Evolutionary conservation across 2,888 invertebrate species (phyloP), one percentile per base, ranked within the genome.

Genomic region (Lasioglossum villosulum): DNA sequence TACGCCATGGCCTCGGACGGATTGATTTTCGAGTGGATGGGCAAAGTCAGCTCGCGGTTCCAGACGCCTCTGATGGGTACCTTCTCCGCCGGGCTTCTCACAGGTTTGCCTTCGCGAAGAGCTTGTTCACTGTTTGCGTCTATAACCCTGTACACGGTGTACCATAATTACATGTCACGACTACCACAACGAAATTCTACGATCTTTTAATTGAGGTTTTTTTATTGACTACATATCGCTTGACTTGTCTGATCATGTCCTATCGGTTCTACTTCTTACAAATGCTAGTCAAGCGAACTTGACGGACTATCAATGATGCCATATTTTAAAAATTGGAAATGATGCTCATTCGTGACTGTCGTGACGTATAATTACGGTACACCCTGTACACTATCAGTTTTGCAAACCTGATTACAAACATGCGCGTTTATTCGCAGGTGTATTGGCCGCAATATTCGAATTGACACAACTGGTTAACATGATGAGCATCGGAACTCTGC

Each of bases 1-100:
- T 98, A 98, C 94, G 97, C 98, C 0, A 98, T 99, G 98, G 97
- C 98, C 0, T 96, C 97, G 1, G 98, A 99, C 93, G 98, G 98
- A 0, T 95, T 98, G 6, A 95, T 98, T 72, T 97, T 98, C 93
- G 96, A 96, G 81, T 96, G 96, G 94, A 96, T 98, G 92, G 97
- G 97, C 14, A 96, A 96, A 89, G 96, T 99, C 19, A 97, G 96
- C 94, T 95, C 96, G 0, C 96, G 96, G 34, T 97, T 97, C 78
- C 97, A 97, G 83, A 97, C 98, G 0, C 98, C 98, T 0, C 95
- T 97, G 0, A 94, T 97, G 77, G 98, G 97, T 0, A 98, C 98
- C 1, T 94, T 98, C 79, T 94, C 97, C 39, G 97, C 98, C 19
- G 97, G 98, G 2, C 90, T 96, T 12, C 93, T 98, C 63, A 97